Percentiles rank a stretch among this genome's conserved stretches.
phyloP scores from a whole-genome alignment of 2,797 vertebrate species.

The Todus mexicanus region DNA sequence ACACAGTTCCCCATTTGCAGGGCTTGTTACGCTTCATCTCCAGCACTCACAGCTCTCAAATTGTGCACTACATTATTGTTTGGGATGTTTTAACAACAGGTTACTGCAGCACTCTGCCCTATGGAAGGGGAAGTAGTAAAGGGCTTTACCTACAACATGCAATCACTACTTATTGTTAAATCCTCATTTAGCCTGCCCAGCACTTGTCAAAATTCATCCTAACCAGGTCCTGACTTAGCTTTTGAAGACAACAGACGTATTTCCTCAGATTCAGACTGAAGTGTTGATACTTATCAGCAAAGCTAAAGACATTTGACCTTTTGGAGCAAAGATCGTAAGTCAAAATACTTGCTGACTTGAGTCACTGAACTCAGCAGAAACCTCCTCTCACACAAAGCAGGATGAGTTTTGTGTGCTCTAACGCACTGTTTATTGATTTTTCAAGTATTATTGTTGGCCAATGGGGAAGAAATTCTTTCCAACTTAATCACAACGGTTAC shows the following conservation, averaged over 20 bases:
- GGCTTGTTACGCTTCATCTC: background rate
- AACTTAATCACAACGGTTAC: slow-evolving; percentile 84
- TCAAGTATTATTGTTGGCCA: slow-evolving; percentile 65
- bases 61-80: background rate
- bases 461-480: slow-evolving; percentile 79
- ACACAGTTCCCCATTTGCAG: fast-evolving
- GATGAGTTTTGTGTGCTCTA: background rate
- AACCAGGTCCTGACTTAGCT: background rate
- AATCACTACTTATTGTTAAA: background rate
- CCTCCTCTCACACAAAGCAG: background rate
- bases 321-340: background rate
- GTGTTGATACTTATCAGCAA: background rate
- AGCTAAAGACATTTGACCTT: slow-evolving; percentile 26
- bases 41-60: background rate
- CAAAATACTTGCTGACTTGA: slow-evolving; percentile 34
- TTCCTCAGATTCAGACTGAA: background rate
- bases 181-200: background rate
- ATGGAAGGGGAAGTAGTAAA: background rate
- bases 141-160: background rate
- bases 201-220: background rate
- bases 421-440: slow-evolving; percentile 40
- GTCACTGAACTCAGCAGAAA: background rate
- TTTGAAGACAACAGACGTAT: background rate
- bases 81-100: background rate
- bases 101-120: background rate